Conservation (phyloP, 1,140 invertebrate genomes). For the Colletes gigas region DNA sequence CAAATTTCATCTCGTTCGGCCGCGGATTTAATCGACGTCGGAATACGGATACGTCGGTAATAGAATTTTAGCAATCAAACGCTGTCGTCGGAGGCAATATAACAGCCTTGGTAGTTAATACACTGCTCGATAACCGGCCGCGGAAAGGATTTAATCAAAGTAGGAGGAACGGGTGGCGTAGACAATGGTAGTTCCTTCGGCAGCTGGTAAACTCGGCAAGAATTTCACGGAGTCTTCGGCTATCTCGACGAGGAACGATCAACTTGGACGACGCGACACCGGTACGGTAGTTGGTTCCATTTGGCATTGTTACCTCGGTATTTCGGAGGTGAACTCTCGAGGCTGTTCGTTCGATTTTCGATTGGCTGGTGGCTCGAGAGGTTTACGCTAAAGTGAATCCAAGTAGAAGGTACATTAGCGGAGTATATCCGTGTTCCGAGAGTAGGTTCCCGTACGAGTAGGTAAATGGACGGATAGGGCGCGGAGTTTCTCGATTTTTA, state of each 20-base stretch:
- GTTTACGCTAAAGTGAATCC: conserved; percentile 18
- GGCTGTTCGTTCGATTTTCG: conserved; percentile 19
- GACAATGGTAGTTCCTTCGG: neutral
- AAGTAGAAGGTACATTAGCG: conserved; percentile 39
- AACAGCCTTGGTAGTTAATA: conserved; percentile 8
- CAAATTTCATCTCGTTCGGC: neutral
- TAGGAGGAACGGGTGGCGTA: neutral
- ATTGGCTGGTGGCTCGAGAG: conserved; percentile 6
- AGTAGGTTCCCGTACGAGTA: neutral
- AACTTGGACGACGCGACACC: neutral
- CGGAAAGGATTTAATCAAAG: conserved; percentile 8
- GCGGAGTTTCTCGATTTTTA: conserved; percentile 28
- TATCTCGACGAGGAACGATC: neutral
- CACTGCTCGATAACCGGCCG: neutral
- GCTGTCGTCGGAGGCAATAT: neutral
- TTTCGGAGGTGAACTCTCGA: neutral
- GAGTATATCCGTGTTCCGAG: conserved; percentile 37
- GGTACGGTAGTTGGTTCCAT: neutral
- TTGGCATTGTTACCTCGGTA: conserved; percentile 4
- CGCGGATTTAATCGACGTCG: neutral
- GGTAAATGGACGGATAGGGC: conserved; percentile 38
- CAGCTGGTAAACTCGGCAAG: neutral
- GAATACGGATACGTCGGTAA: neutral
- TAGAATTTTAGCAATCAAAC: conserved; percentile 6
- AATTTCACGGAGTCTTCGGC: conserved; percentile 20